Evolutionary conservation across 2,797 vertebrate genomes (phyloP).

Genomic region (Molothrus aeneus): DNA sequence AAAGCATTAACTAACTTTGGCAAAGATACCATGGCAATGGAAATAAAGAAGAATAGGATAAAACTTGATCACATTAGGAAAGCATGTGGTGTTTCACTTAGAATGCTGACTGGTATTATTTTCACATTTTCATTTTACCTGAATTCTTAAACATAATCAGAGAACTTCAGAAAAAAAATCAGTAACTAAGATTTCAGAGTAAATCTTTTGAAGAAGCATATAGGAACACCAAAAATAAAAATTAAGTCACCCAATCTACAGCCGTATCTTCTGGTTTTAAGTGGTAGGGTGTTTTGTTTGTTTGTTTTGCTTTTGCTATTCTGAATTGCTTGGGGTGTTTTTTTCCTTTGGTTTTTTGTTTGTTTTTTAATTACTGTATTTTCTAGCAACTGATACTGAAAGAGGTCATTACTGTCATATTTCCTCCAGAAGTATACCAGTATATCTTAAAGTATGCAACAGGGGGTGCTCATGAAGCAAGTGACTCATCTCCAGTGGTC

Average conservation of each 20-base stretch:
- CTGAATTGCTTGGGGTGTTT: not conserved
- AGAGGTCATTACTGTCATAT: not conserved
- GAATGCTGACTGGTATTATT: not conserved
- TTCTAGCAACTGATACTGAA: not conserved
- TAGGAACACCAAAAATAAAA: not conserved
- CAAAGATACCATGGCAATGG: not conserved
- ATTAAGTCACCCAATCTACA: not conserved
- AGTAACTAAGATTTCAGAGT: not conserved
- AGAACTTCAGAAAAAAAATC: not conserved
- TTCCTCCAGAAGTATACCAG: not conserved
- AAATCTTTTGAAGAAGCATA: not conserved
- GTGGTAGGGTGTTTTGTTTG: not conserved
- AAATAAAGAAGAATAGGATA: not conserved
- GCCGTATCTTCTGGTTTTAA: fast-evolving
- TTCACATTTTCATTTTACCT: not conserved
- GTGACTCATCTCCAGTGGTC: not conserved
- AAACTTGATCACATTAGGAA: not conserved
- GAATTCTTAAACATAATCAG: not conserved
- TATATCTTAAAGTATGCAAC: not conserved
- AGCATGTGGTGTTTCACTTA: not conserved
- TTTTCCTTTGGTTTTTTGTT: no score
- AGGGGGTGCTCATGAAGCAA: not conserved
- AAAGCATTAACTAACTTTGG: not conserved
- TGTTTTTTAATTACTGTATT: not conserved
- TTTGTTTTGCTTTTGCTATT: not conserved